phyloP scores from a whole-genome alignment of 1,140 invertebrate genomes.

The Thaumatotibia leucotreta region DNA sequence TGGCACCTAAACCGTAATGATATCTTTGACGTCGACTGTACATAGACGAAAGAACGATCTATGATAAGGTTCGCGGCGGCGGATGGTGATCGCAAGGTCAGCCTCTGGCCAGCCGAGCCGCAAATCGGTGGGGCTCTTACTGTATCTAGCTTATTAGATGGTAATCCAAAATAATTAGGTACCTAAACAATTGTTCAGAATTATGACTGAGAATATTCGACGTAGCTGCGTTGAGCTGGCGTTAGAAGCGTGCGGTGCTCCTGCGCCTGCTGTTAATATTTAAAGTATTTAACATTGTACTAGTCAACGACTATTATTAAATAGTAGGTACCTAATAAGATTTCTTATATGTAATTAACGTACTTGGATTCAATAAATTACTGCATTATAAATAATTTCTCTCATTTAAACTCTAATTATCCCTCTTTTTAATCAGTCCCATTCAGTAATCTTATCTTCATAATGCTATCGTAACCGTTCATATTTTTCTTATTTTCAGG shows the following conservation, averaged over 20 bases:
- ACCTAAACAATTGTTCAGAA: conserved; percentile 5
- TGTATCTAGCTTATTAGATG: conserved; percentile 7
- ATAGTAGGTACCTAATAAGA: conserved; percentile 46
- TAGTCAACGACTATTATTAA: conserved; percentile 71
- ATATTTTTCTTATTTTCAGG: conserved; percentile 65
- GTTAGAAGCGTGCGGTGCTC: neutral
- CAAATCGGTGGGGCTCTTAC: neutral
- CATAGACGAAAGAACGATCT: too few species aligned
- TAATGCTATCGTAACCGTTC: conserved; percentile 13
- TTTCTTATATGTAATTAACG: conserved; percentile 66
- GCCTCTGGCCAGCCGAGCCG: too few species aligned
- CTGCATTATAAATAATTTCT: conserved; percentile 49
- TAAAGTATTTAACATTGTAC: conserved; percentile 37
- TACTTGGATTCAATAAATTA: conserved; percentile 70
- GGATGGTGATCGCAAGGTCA: too few species aligned
- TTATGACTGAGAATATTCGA: conserved; percentile 8
- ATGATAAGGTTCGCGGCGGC: too few species aligned
- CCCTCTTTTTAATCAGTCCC: too few species aligned
- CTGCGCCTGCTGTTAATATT: neutral
- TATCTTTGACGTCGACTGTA: too few species aligned
- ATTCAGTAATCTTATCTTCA: too few species aligned
- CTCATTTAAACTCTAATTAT: conserved; percentile 39
- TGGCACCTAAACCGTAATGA: too few species aligned
- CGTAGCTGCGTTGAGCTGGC: neutral
- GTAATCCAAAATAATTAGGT: neutral